Evolutionary conservation across 2,888 invertebrate genomes (phyloP).

Genomic region (Trachelus stipa): DNA sequence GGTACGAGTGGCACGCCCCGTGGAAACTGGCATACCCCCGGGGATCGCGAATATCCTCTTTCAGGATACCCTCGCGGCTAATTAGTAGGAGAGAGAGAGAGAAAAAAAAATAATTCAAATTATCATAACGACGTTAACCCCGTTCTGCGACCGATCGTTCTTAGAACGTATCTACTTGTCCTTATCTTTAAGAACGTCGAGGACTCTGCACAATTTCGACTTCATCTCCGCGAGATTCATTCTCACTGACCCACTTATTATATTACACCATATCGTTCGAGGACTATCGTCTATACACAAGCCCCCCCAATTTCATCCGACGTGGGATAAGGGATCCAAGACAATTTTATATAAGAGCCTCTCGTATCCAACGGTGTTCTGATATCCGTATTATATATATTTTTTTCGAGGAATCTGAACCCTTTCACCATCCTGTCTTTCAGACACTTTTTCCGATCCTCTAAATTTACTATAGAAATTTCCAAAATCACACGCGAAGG

Average conservation of each 20-base stretch:
- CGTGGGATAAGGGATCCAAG: not conserved
- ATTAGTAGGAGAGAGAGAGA: slow-evolving; percentile 1
- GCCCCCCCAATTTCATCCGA: not conserved
- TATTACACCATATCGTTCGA: not conserved
- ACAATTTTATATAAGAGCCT: not conserved
- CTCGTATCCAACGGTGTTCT: not conserved
- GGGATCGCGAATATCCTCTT: not conserved
- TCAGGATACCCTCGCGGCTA: slow-evolving; percentile 13
- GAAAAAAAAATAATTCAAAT: slow-evolving; percentile 18
- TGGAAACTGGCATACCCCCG: slow-evolving; percentile 17
- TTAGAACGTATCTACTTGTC: not conserved
- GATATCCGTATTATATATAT: not conserved
- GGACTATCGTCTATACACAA: not conserved
- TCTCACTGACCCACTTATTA: not conserved
- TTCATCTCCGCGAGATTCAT: not conserved
- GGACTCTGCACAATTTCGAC: not conserved
- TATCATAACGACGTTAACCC: slow-evolving; percentile 7
- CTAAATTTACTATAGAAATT: not conserved
- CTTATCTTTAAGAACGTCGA: not conserved
- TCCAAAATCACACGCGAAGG: not conserved
- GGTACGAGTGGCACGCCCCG: slow-evolving; percentile 24
- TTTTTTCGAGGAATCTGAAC: not conserved
- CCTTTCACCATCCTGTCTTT: too few relatives aligned
- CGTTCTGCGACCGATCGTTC: not conserved
- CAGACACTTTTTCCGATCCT: not conserved